Percentiles rank a stretch among this genome's conserved stretches.
These are phyloP conservation scores for Lophochroa leadbeateri DNA, from an alignment of 2,113 vertebrate genomes.

Conservation along the genomic window DNA sequence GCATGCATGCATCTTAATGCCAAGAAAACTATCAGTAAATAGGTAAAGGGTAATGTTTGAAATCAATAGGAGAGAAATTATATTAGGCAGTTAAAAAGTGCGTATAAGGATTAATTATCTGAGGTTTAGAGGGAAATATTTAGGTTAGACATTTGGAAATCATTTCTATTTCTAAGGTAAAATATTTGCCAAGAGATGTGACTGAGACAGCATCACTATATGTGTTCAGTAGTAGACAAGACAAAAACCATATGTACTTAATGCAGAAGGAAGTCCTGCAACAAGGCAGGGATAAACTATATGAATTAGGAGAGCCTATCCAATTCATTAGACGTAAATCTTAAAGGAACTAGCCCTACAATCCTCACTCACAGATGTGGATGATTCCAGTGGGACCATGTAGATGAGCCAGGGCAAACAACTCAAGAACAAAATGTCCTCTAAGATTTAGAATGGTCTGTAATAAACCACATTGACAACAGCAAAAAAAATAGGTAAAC, in stretches of 20 bases:
- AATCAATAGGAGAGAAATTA: background rate
- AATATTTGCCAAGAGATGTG: conserved; percentile 61
- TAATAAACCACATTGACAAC: background rate
- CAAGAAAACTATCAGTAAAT: background rate
- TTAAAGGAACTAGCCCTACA: conserved; percentile 15
- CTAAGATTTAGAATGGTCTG: background rate
- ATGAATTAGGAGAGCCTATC: conserved; percentile 46
- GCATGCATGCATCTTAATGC: background rate
- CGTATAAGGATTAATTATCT: conserved; percentile 42
- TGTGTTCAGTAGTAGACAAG: conserved; percentile 12
- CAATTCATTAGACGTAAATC: conserved; percentile 45
- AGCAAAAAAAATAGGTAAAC: background rate
- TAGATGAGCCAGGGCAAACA: conserved; percentile 33
- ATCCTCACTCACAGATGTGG: background rate
- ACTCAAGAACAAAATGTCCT: conserved; percentile 52
- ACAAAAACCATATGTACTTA: conserved; percentile 63
- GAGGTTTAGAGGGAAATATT: conserved; percentile 21
- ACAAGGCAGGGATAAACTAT: conserved; percentile 19
- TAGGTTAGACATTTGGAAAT: conserved; percentile 57
- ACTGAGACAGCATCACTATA: conserved; percentile 47
- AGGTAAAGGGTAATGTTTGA: background rate
- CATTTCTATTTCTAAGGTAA: conserved; percentile 19
- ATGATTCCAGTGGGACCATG: conserved; percentile 31
- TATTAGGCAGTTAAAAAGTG: background rate
- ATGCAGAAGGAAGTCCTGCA: conserved; percentile 54